phyloP scores from a whole-genome alignment of 2,888 invertebrate genomes.

The Gasteruption jaculator region DNA sequence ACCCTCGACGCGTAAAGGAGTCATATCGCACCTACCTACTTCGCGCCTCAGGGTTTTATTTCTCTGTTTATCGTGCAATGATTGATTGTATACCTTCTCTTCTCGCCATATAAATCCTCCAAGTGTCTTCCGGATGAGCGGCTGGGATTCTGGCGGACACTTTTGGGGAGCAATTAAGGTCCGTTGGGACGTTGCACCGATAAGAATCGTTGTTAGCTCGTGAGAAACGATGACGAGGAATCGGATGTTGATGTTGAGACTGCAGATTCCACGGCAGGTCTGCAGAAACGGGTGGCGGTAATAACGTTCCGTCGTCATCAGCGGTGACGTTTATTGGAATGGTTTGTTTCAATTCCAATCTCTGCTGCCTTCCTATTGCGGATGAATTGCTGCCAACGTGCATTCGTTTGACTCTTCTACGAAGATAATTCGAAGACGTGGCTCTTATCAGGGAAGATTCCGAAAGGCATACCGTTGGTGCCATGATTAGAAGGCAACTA shows the following conservation, averaged over 20 bases:
- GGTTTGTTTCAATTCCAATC: conserved; percentile 23
- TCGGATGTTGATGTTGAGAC: too few relatives aligned
- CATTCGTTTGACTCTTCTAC: conserved; percentile 24
- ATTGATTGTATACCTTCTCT: conserved; percentile 31
- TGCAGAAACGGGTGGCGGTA: conserved; percentile 21
- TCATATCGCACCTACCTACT: not conserved
- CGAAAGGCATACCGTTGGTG: conserved; percentile 37
- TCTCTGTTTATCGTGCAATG: not conserved
- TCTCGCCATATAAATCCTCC: conserved; percentile 25
- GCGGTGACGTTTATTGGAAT: conserved; percentile 10
- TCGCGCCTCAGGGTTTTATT: not conserved
- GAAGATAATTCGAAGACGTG: conserved; percentile 25
- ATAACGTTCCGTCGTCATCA: conserved; percentile 1
- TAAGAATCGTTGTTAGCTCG: conserved; percentile 14
- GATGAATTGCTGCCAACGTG: too few relatives aligned
- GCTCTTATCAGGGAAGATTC: conserved; percentile 31
- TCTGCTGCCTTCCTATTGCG: conserved; percentile 27
- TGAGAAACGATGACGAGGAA: conserved; percentile 11
- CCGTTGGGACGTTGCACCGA: conserved; percentile 10
- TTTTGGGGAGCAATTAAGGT: conserved; percentile 17
- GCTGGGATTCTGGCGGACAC: conserved; percentile 21
- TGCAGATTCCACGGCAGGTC: too few relatives aligned
- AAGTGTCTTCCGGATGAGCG: conserved; percentile 24
- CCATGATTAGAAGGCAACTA: too few relatives aligned
- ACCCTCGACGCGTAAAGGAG: too few relatives aligned